phyloP scores from a whole-genome alignment of 1,140 invertebrate species.

The Chionoecetes opilio region DNA sequence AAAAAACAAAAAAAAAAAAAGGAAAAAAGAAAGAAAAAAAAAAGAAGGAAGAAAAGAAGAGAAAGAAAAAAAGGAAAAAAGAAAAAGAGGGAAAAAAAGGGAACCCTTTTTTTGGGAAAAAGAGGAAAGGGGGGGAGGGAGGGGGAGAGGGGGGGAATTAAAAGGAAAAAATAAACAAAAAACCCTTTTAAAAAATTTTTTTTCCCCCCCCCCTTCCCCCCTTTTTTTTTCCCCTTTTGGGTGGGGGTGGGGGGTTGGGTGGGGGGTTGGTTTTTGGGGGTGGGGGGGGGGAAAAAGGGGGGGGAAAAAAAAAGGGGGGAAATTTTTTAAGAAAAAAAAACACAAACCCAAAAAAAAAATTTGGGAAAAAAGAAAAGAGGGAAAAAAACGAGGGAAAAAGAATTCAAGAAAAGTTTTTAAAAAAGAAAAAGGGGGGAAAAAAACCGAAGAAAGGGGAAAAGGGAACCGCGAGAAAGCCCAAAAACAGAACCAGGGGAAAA shows the following conservation, averaged over 20 bases:
- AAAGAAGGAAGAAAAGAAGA: not conserved
- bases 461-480: not conserved
- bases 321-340: too few species aligned
- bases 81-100: not conserved
- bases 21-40: not conserved
- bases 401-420: too few species aligned
- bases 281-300: not conserved
- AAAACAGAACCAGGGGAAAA: not conserved
- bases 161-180: too few species aligned
- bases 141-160: not conserved
- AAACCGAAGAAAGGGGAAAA: not conserved
- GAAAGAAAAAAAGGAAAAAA: not conserved
- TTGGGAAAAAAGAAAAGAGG: not conserved
- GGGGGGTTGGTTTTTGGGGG: too few species aligned
- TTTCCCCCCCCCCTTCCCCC: too few species aligned
- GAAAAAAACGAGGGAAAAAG: not conserved
- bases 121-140: not conserved
- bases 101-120: not conserved
- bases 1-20: not conserved
- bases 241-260: too few species aligned
- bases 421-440: not conserved
- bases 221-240: too few species aligned
- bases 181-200: too few species aligned
- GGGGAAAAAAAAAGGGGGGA: not conserved
- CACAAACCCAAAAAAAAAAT: too few species aligned